These are phyloP conservation scores for Trichosurus vulpecula DNA, from an alignment of 2,797 vertebrate genomes.

Conservation along the genomic window DNA sequence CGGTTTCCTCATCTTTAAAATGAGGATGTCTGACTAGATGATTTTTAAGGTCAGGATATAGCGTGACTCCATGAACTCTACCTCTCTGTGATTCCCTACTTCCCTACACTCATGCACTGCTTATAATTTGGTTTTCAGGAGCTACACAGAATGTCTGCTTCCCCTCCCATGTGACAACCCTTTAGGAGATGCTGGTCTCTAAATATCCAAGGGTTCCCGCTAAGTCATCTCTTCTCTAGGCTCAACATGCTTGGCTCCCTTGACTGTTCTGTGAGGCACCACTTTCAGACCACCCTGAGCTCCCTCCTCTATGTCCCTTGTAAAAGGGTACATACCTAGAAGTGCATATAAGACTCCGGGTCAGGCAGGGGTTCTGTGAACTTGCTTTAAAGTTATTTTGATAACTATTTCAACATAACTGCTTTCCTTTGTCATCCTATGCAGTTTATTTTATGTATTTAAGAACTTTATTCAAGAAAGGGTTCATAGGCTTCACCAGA, in stretches of 20 bases:
- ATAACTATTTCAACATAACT: not conserved
- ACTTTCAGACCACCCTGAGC: not conserved
- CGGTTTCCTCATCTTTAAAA: not conserved
- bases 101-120: not conserved
- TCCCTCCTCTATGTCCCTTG: not conserved
- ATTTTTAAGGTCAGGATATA: not conserved
- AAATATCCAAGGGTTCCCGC: not conserved
- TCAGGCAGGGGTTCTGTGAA: not conserved
- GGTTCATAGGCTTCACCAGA: not conserved
- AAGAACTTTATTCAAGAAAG: not conserved
- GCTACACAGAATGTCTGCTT: not conserved
- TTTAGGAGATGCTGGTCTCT: not conserved
- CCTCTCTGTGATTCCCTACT: not conserved
- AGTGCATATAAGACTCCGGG: not conserved
- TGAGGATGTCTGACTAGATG: not conserved
- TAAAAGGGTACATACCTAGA: not conserved
- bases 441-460: not conserved
- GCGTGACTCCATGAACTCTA: not conserved
- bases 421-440: not conserved
- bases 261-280: not conserved
- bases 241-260: too few relatives aligned
- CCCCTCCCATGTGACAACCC: not conserved
- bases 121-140: not conserved
- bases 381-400: not conserved
- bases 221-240: not conserved